Conservation (phyloP, 2,797 vertebrate species). For the Rhinogobio ventralis region DNA sequence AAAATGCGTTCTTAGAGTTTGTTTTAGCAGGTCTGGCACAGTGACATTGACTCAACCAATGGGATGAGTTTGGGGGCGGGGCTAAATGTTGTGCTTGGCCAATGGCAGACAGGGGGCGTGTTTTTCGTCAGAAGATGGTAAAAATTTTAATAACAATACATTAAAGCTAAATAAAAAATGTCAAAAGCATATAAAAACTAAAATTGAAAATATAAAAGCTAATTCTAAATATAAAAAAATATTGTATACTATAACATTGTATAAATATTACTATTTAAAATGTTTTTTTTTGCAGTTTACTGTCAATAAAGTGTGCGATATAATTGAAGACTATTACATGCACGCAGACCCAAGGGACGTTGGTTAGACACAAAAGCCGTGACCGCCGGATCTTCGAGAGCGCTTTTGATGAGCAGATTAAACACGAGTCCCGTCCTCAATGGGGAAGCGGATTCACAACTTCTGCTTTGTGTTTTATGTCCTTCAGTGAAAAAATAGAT, state of each 20-base stretch:
- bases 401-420: constrained; percentile 26
- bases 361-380: constrained; percentile 14
- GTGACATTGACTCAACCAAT: not conserved
- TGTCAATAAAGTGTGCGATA: not conserved
- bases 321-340: not conserved
- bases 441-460: constrained; percentile 43
- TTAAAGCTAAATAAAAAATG: not conserved
- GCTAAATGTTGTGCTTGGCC: not conserved
- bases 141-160: fast-evolving
- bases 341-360: not conserved
- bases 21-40: not conserved
- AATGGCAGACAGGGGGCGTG: not conserved
- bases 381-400: constrained; percentile 21
- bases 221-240: not conserved
- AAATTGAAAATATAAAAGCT: not conserved
- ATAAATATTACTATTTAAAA: no score
- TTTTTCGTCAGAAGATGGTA: not conserved
- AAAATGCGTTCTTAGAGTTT: not conserved
- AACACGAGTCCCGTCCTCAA: not conserved
- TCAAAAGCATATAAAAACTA: not conserved
- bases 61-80: not conserved
- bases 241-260: no score
- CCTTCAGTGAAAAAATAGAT: constrained; percentile 36
- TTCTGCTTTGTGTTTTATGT: constrained; percentile 47
- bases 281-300: not conserved